These are phyloP conservation scores for Brachionus angularis DNA, from an alignment of 1,140 invertebrate genomes.

Conservation along the genomic window DNA sequence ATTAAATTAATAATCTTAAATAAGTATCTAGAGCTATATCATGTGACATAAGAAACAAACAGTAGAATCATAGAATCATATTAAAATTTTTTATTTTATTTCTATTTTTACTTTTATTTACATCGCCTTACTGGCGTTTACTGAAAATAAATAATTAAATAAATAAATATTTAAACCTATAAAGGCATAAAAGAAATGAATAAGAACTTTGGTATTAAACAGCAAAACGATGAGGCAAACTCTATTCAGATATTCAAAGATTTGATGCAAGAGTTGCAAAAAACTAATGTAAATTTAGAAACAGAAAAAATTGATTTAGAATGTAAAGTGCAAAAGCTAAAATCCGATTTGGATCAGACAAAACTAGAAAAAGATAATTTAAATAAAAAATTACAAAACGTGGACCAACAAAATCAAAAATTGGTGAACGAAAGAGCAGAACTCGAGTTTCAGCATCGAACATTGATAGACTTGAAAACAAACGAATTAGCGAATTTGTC, in stretches of 20 bases:
- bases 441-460: not conserved
- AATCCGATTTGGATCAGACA: slow-evolving; percentile 7
- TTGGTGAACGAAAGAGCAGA: slow-evolving; percentile 12
- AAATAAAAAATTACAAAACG: slow-evolving; percentile 30
- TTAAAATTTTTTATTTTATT: no score
- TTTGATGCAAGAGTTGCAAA: slow-evolving; percentile 40
- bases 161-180: no score
- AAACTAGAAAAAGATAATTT: slow-evolving; percentile 40
- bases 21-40: no score
- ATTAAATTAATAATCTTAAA: no score
- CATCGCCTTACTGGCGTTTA: no score
- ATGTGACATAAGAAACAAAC: no score
- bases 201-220: slow-evolving; percentile 42
- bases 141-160: no score
- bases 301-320: slow-evolving; percentile 39
- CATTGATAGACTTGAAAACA: not conserved
- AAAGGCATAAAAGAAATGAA: slow-evolving; percentile 43
- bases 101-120: no score
- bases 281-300: slow-evolving; percentile 35
- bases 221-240: slow-evolving; percentile 19
- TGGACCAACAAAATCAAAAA: slow-evolving; percentile 7
- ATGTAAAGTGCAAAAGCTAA: not conserved
- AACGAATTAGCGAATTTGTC: not conserved
- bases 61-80: no score
- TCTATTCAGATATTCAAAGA: slow-evolving; percentile 41